phyloP scores from a whole-genome alignment of 2,888 invertebrate genomes.

The Cataglyphis livida region DNA sequence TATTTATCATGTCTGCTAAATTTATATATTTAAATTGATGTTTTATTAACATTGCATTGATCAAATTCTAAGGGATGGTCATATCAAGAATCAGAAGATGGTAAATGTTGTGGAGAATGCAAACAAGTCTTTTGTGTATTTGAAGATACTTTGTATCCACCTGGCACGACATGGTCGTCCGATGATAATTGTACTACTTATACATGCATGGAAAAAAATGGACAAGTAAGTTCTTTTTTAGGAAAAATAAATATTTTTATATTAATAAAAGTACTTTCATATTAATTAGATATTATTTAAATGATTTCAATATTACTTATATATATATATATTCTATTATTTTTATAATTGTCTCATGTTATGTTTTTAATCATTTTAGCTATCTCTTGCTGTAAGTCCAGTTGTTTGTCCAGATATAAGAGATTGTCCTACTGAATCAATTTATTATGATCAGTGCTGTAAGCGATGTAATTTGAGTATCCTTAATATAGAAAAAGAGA shows the following conservation, averaged over 20 bases:
- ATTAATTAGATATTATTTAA: too few species aligned
- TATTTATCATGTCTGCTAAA: conserved; percentile 1
- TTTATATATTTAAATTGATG: conserved; percentile 4
- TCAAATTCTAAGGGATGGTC: conserved; percentile 82
- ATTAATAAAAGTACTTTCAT: too few species aligned
- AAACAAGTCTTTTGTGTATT: conserved; percentile 87
- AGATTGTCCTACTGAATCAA: conserved; percentile 87
- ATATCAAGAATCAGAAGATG: conserved; percentile 77
- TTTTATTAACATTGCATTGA: conserved; percentile 13
- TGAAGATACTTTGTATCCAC: conserved; percentile 86
- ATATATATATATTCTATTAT: background rate
- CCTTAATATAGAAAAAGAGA: conserved; percentile 72
- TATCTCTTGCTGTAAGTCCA: conserved; percentile 73
- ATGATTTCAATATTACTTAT: too few species aligned
- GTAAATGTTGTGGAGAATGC: conserved; percentile 89
- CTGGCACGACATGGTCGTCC: conserved; percentile 88
- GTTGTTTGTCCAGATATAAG: conserved; percentile 89
- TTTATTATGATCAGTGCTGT: conserved; percentile 90
- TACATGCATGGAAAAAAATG: conserved; percentile 85
- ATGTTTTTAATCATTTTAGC: conserved; percentile 41
- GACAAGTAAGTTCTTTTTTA: conserved; percentile 64
- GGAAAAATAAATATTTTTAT: background rate
- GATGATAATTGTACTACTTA: conserved; percentile 89
- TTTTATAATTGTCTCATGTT: background rate
- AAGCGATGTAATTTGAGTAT: conserved; percentile 88